Conservation (phyloP, 2,113 vertebrate genomes). For the Thinocorus orbignyianus region DNA sequence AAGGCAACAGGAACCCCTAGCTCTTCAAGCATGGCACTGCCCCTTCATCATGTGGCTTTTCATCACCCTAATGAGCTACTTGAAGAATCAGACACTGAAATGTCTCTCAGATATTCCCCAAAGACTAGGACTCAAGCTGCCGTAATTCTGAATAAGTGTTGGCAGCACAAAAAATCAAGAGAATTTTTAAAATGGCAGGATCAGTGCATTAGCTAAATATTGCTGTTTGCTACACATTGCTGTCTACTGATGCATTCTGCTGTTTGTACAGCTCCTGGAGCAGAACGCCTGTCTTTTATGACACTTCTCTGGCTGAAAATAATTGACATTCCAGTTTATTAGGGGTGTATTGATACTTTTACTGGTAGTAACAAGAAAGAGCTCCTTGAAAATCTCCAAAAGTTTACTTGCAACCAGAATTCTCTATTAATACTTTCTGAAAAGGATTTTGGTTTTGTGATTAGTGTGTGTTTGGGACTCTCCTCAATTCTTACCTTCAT, state of each 20-base stretch:
- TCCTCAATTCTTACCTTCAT: neutral
- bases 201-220: neutral
- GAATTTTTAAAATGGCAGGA: neutral
- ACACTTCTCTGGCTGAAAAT: neutral
- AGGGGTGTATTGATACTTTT: neutral
- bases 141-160: neutral
- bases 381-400: neutral
- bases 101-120: constrained; percentile 61
- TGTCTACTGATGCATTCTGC: neutral
- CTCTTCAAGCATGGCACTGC: constrained; percentile 65
- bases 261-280: neutral
- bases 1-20: constrained; percentile 71
- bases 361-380: neutral
- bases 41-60: constrained; percentile 68
- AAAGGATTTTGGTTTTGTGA: neutral
- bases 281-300: neutral
- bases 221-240: neutral
- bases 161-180: neutral
- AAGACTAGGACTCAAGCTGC: constrained; percentile 37
- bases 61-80: constrained; percentile 72
- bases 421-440: neutral
- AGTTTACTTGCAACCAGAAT: neutral
- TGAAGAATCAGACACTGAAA: constrained; percentile 62
- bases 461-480: neutral
- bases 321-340: neutral